These are phyloP conservation scores for Acanthisitta chloris DNA, from an alignment of 2,113 vertebrate species.

Conservation along the genomic window DNA sequence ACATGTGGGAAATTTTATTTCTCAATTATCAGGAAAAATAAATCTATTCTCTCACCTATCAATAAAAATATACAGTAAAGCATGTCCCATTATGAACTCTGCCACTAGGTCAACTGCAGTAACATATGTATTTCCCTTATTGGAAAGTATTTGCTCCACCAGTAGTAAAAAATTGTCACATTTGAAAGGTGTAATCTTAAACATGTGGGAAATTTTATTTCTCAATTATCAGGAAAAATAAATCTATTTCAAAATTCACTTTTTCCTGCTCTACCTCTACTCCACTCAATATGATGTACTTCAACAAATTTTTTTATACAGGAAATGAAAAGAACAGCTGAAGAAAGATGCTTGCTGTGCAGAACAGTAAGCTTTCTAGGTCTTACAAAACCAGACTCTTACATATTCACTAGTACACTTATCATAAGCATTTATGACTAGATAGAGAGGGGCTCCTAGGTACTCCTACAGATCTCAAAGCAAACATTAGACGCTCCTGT, in stretches of 20 bases:
- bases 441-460: neutral
- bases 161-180: neutral
- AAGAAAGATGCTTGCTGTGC: neutral
- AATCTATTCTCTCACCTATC: too few species aligned
- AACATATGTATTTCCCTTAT: neutral
- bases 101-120: neutral
- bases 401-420: neutral
- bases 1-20: neutral
- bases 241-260: neutral
- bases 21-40: neutral
- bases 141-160: neutral
- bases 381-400: neutral
- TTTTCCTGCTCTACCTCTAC: neutral
- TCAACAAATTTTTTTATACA: neutral
- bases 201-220: neutral
- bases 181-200: neutral
- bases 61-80: too few species aligned
- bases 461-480: neutral
- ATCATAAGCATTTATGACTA: neutral
- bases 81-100: neutral
- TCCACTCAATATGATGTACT: neutral
- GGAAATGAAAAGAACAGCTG: neutral
- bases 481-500: fast-evolving
- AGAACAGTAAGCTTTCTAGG: neutral
- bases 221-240: neutral